These are phyloP conservation scores for Zaprionus vittiger DNA, from an alignment of 1,140 invertebrate genomes.

Conservation along the genomic window DNA sequence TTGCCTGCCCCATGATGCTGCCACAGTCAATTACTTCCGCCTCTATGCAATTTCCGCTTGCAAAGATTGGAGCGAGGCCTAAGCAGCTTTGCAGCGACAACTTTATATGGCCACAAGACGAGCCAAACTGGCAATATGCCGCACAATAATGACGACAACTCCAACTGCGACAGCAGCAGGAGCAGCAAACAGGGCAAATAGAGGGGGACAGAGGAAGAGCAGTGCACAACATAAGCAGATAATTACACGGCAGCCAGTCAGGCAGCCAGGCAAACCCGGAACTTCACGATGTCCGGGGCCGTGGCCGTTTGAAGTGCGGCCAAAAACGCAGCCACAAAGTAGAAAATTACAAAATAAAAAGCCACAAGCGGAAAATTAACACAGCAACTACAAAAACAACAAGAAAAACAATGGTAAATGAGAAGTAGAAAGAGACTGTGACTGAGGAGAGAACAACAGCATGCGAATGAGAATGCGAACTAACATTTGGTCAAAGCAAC, in stretches of 20 bases:
- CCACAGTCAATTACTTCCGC: constrained; percentile 76
- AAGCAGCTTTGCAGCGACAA: constrained; percentile 75
- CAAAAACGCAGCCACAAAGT: constrained; percentile 64
- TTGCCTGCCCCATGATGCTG: constrained; percentile 19
- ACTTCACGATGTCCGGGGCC: constrained; percentile 27
- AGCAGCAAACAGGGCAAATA: constrained; percentile 11
- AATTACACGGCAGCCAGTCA: constrained; percentile 63
- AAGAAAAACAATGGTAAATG: neutral
- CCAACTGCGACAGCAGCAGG: constrained; percentile 4
- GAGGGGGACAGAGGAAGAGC: constrained; percentile 14
- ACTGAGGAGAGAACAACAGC: neutral
- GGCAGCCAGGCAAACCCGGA: neutral
- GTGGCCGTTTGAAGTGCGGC: constrained; percentile 16
- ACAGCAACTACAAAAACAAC: constrained; percentile 24
- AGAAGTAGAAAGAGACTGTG: neutral
- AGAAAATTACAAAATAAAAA: constrained; percentile 82
- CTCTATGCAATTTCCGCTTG: constrained; percentile 75
- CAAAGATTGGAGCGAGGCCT: constrained; percentile 59
- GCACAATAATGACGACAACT: constrained; percentile 40
- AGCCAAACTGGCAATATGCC: constrained; percentile 26
- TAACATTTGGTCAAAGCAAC: constrained; percentile 43
- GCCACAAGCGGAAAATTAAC: constrained; percentile 80
- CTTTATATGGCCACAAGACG: constrained; percentile 51
- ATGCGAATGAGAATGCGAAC: constrained; percentile 20
- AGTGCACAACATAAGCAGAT: constrained; percentile 70